Percentiles rank a stretch among this genome's conserved stretches.
Conservation (phyloP, 2,113 vertebrate species). For the Callipepla californica region DNA sequence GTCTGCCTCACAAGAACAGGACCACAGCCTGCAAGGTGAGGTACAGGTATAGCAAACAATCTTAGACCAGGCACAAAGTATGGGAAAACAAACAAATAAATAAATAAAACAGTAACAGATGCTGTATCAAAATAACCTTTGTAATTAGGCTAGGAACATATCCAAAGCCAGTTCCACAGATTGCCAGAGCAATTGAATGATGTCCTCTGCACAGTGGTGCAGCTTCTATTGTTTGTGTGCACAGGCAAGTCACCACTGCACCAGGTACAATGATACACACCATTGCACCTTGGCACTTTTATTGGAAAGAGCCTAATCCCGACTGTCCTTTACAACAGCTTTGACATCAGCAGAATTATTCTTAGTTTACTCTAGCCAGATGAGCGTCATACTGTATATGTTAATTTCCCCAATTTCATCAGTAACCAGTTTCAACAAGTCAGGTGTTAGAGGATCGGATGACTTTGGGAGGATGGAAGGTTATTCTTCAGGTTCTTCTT, state of each 20-base stretch:
- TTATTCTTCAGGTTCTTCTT: background rate
- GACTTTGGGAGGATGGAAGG: background rate
- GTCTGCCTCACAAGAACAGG: background rate
- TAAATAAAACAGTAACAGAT: background rate
- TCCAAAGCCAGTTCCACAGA: background rate
- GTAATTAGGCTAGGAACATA: background rate
- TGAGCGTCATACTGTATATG: background rate
- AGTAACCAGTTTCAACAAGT: background rate
- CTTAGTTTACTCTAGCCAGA: background rate
- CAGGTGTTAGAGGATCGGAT: background rate
- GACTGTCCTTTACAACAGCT: background rate
- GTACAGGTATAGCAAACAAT: background rate
- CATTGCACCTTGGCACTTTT: background rate
- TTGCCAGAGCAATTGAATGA: background rate
- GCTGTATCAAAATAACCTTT: background rate
- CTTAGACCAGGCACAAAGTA: background rate
- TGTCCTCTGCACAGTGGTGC: background rate
- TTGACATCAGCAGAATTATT: conserved; percentile 3
- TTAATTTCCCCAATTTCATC: background rate
- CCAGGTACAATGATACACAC: accelerated
- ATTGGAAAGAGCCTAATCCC: background rate
- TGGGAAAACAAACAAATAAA: too few species aligned
- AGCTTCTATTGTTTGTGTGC: background rate
- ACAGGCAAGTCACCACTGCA: background rate
- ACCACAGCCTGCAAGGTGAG: background rate